Base-by-base conservation (phyloP, 2,113 vertebrate species). In the Baryphthengus martii region DNA sequence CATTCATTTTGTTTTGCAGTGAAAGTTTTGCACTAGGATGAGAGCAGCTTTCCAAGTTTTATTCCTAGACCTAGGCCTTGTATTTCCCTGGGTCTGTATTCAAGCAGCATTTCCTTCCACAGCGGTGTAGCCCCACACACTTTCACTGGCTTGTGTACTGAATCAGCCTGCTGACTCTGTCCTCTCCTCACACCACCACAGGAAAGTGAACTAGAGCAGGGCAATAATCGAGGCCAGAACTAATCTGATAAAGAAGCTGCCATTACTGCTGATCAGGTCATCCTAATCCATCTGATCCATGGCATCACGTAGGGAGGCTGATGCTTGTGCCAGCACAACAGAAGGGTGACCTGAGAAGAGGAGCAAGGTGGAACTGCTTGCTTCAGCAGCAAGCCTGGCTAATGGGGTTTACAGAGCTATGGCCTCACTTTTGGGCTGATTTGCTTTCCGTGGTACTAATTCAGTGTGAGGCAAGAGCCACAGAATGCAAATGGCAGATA, bases 11-110 rank as follows among this genome's bases (percentile, higher is more conserved):
- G 40, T 40, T 92, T 79, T 71, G 50, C 74, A 85, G 56, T 71
- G 52, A 65, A 65, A 70, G 50, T n/a, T n/a, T n/a, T 92, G 17
- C 42, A 87, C 17, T 52, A 87, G 9, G 4, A 63, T 11, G 9
- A 88, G 8, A 61, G 66, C 63, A 84, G 42, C 40, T 89, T 90
- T 94, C 82, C 62, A 96, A 42, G 73, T 78, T 92, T 93, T 86
- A 89, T 84, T 90, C 56, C 90, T 92, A 86, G 79, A 81, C 42
- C 18, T 35, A 89, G 26, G 44, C 21, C 40, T 90, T 85, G 17
- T 37, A 75, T 81, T 87, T 95, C 87, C 56, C 68, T 84, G 71
- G 75, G 63, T 84, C 65, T 1, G 0, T 49, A n/a, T 29, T 86
- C 28, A 94, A 76, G 5, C 76, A 86, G 56, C 47, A 61, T 56